A percentile compares a stretch with the other conserved stretches of the same genome.
Evolutionary conservation across 2,888 invertebrate species (phyloP).

Genomic region (Ernsta delagoae): DNA sequence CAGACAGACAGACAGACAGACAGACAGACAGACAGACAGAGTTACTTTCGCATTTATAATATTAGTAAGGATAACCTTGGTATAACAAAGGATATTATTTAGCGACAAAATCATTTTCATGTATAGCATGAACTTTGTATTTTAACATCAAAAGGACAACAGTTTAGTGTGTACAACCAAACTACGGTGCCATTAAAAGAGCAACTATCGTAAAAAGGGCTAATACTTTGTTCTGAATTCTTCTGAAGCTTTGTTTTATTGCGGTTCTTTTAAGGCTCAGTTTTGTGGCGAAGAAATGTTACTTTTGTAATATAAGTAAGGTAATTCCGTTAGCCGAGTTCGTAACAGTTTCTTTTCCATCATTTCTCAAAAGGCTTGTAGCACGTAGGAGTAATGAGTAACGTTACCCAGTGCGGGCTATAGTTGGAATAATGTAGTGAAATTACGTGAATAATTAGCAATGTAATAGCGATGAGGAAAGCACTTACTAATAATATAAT

Average conservation of each 20-base stretch:
- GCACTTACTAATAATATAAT: no score
- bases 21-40: no score
- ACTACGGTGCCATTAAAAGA: neutral
- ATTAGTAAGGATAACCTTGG: no score
- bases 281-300: neutral
- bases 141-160: no score
- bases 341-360: neutral
- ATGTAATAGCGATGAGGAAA: no score
- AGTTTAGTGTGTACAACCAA: neutral
- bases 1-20: no score
- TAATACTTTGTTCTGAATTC: neutral
- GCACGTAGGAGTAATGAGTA: neutral
- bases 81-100: no score
- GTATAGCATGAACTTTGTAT: no score
- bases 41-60: no score
- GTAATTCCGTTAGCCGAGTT: no score
- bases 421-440: neutral
- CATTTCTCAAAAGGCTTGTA: neutral
- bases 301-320: neutral
- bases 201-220: neutral
- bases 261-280: neutral
- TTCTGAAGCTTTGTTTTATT: constrained; percentile 1
- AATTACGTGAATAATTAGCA: no score
- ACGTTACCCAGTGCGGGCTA: neutral
- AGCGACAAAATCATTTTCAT: no score